Base-by-base conservation (phyloP, 92 coral and sea anemone species). In the Zoanthus sansibaricus region DNA sequence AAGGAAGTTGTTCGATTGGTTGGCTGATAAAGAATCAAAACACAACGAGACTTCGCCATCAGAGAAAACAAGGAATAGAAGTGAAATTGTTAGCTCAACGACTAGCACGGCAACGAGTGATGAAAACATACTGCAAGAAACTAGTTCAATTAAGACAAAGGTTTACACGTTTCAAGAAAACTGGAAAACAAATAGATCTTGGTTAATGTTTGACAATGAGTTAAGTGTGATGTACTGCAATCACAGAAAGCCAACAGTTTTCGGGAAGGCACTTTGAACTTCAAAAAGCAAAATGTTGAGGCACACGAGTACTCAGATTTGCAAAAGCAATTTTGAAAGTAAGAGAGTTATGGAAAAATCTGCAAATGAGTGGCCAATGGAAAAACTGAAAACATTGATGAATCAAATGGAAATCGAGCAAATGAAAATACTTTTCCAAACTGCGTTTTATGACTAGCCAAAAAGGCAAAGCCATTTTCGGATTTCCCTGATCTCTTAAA, bases 191-290 rank as follows among this genome's bases (percentile, higher is more conserved):
- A 56, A 15, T 64, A n/a, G 59, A 37, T 3, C 16, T 20, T 83
- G 77, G 87, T 74, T 83, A 16, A 83, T 64, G 68, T 55, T 69
- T 83, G 62, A 83, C 46, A 46, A 20, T 52, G 48, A 70, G 70
- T 69, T 14, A 71, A 69, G 56, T 72, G 76, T 30, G 67, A 83
- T 83, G 87, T 83, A 83, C 42, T 70, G 87, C 70, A 69, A 66
- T 48, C 78, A 31, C 76, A 83, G 45, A 83, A 83, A 74, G 18
- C 87, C 20, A 83, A 83, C 69, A 45, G 64, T 46, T 83, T 83
- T 69, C 52, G 49, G 11, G 52, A 83, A 67, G 78, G 87, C 45
- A 70, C 52, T 2, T 55, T 4, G 77, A 83, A 78, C 58, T 83
- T 83, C 49, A 18, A 75, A 71, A 82, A 59, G 59, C 72, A 71